Percentiles rank a stretch among this genome's conserved stretches.
These are phyloP conservation scores for Malurus melanocephalus DNA, from an alignment of 2,113 vertebrate genomes.

Conservation along the genomic window DNA sequence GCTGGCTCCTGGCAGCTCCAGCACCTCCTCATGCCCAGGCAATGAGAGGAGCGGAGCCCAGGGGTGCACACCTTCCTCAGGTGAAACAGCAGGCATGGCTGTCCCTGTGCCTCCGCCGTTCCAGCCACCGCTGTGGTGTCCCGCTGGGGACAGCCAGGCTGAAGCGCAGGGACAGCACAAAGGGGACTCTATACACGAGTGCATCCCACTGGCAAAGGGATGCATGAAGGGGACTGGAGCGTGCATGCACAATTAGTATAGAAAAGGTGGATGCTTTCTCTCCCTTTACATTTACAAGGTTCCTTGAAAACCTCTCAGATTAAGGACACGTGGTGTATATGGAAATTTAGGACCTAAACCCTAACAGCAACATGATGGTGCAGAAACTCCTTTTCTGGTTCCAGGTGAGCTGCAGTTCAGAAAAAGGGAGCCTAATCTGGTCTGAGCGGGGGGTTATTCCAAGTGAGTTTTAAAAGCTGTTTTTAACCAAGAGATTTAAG, in stretches of 20 bases:
- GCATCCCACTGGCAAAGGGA: background rate
- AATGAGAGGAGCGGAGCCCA: background rate
- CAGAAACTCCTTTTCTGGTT: background rate
- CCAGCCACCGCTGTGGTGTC: background rate
- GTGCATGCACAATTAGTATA: background rate
- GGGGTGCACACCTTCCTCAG: no score
- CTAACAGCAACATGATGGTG: background rate
- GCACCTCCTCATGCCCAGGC: background rate
- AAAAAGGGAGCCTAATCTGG: background rate
- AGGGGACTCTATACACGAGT: background rate
- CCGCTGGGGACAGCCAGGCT: background rate
- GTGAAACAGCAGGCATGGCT: background rate
- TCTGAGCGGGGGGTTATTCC: background rate
- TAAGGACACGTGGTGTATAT: background rate
- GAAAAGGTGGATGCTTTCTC: background rate
- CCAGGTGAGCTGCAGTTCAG: background rate
- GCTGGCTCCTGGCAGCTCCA: background rate
- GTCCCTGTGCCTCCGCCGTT: background rate
- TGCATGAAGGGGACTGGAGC: rapidly evolving
- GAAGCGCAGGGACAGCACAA: background rate
- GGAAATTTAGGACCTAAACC: background rate
- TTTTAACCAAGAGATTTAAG: background rate
- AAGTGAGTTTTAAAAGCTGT: background rate
- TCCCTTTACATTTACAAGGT: background rate
- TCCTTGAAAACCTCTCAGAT: background rate